Conservation (phyloP, 2,113 vertebrate species). For the western clawed frog (Xenopus tropicalis) region DNA sequence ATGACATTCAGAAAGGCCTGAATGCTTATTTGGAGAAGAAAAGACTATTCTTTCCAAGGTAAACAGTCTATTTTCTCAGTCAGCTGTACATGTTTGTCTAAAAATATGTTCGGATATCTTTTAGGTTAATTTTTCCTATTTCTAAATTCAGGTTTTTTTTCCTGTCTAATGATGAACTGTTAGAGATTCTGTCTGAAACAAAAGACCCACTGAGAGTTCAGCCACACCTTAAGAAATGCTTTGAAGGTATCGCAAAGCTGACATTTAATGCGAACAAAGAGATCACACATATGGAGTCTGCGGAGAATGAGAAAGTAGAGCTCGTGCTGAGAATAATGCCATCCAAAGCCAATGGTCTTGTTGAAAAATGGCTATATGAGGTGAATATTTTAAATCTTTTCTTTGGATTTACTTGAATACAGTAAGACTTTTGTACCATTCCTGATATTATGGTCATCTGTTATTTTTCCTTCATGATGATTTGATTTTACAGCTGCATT, state of each 20-base stretch:
- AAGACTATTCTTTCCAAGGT: conserved; percentile 71
- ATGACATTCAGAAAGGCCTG: conserved; percentile 73
- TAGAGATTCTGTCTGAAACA: conserved; percentile 61
- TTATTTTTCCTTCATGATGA: conserved; percentile 52
- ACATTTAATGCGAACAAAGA: conserved; percentile 70
- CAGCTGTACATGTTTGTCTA: conserved; percentile 48
- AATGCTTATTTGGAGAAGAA: conserved; percentile 67
- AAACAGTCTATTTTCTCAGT: conserved; percentile 65
- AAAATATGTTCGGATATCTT: conserved; percentile 57
- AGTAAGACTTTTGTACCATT: background rate
- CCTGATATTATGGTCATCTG: too few species aligned
- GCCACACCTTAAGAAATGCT: conserved; percentile 62
- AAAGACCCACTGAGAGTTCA: conserved; percentile 55
- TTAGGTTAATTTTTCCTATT: conserved; percentile 43
- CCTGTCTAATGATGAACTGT: conserved; percentile 47
- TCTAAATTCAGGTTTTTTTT: conserved; percentile 50
- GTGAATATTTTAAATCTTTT: conserved; percentile 73
- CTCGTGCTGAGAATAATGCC: conserved; percentile 68
- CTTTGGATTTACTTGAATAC: conserved; percentile 62
- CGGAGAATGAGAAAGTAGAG: conserved; percentile 73
- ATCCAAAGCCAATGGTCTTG: conserved; percentile 71
- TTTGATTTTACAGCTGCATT: background rate
- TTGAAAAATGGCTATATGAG: conserved; percentile 75
- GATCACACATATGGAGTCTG: conserved; percentile 71
- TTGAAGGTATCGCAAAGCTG: conserved; percentile 71